Evolutionary conservation across 2,888 invertebrate genomes (phyloP).

Genomic region (Tetragnatha montana): DNA sequence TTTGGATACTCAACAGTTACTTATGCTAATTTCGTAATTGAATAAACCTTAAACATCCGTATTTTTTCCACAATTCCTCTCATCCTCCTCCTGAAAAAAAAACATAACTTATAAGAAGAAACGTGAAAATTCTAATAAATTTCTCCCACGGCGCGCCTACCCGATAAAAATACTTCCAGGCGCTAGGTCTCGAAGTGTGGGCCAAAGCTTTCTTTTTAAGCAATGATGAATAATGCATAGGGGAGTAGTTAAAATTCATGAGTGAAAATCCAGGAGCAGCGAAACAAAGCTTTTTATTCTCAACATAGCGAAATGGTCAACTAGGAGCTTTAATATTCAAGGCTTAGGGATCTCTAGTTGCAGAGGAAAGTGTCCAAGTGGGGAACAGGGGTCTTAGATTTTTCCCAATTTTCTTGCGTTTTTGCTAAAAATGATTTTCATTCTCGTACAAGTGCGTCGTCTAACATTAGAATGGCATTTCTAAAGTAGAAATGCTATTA

Average conservation of each 20-base stretch:
- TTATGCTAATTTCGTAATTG: neutral
- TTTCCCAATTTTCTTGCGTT: neutral
- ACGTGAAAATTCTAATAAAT: conserved; percentile 8
- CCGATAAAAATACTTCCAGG: conserved; percentile 44
- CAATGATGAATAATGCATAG: conserved; percentile 40
- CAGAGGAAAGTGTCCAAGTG: neutral
- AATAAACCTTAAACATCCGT: neutral
- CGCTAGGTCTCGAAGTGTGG: conserved; percentile 15
- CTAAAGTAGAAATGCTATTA: neutral
- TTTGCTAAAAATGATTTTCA: neutral
- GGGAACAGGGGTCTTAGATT: neutral
- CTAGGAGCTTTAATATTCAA: conserved; percentile 19
- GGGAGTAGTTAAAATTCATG: conserved; percentile 45
- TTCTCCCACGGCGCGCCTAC: conserved; percentile 22
- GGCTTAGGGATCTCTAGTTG: neutral
- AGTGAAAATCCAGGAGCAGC: conserved; percentile 26
- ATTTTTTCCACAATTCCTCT: neutral
- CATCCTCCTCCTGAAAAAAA: neutral
- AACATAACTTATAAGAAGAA: neutral
- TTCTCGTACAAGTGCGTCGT: neutral
- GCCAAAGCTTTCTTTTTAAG: conserved; percentile 30
- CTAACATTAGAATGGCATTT: neutral
- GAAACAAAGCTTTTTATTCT: conserved; percentile 49
- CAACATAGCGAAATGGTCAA: conserved; percentile 28
- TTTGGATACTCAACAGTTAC: neutral